A percentile compares a stretch with the other conserved stretches of the same genome.
These are phyloP conservation scores for Cirrhinus mrigala DNA, from an alignment of 2,797 vertebrate genomes.

Conservation along the genomic window DNA sequence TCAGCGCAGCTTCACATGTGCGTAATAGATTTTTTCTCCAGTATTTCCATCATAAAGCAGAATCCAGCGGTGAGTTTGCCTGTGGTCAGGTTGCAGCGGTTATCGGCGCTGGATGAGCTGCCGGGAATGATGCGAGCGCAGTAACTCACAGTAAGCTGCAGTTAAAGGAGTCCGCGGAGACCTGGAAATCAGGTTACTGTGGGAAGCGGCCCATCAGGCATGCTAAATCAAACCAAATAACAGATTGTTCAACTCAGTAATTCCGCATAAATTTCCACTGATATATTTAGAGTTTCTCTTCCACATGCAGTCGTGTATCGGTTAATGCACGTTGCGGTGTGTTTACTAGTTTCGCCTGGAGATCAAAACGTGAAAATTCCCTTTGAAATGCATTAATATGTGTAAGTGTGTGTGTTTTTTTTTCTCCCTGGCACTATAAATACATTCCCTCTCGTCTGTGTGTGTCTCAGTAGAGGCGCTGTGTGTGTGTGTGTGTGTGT, in stretches of 20 bases:
- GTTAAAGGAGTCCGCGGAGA: slow-evolving; percentile 36
- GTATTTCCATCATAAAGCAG: not conserved
- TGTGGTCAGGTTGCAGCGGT: slow-evolving; percentile 20
- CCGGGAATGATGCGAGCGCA: slow-evolving; percentile 2
- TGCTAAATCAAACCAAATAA: slow-evolving; percentile 35
- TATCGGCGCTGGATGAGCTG: slow-evolving; percentile 19
- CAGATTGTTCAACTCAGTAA: slow-evolving; percentile 29
- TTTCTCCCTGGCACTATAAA: slow-evolving; percentile 53
- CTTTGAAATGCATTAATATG: slow-evolving; percentile 56
- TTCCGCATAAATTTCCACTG: slow-evolving; percentile 38
- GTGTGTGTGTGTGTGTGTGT: slow-evolving; percentile 37
- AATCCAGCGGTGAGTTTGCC: not conserved
- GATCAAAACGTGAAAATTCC: slow-evolving; percentile 54
- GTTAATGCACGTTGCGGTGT: slow-evolving; percentile 38
- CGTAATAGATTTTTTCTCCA: slow-evolving; percentile 10
- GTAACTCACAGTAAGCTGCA: slow-evolving; percentile 31
- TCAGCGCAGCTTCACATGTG: not conserved
- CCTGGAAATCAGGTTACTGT: slow-evolving; percentile 55
- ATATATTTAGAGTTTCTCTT: slow-evolving; percentile 43
- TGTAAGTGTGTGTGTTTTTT: slow-evolving; percentile 25
- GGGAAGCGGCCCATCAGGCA: slow-evolving; percentile 38
- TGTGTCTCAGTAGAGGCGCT: slow-evolving; percentile 1
- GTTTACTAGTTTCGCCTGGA: slow-evolving; percentile 45
- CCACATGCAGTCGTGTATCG: slow-evolving; percentile 1
- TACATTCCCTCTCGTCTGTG: slow-evolving; percentile 36